Percentiles rank a stretch among this genome's conserved stretches.
Conservation (phyloP, 2,888 invertebrate genomes). For the Dryobotodes eremita region DNA sequence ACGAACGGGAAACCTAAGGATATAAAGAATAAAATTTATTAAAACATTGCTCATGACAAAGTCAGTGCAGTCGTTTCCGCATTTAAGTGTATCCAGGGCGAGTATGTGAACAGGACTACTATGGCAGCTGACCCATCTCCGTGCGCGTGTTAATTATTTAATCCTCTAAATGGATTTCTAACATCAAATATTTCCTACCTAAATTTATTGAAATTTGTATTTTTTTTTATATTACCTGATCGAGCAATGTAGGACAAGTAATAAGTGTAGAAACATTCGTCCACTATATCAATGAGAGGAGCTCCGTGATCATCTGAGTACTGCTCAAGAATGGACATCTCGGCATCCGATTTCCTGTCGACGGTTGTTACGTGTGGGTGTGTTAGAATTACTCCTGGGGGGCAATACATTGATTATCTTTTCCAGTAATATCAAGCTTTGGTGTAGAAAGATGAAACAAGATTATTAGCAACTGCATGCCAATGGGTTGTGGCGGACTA, state of each 20-base stretch:
- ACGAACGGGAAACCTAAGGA: slow-evolving; percentile 74
- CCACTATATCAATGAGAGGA: slow-evolving; percentile 72
- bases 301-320: slow-evolving; percentile 66
- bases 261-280: slow-evolving; percentile 73
- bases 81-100: too few species aligned
- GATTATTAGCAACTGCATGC: neutral
- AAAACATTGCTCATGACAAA: too few species aligned
- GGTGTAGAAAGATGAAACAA: neutral
- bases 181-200: too few species aligned
- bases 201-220: too few species aligned
- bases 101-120: too few species aligned
- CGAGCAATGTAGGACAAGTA: slow-evolving; percentile 75
- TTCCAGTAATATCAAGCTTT: neutral
- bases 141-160: too few species aligned
- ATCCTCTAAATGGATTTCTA: too few species aligned
- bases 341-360: slow-evolving; percentile 71
- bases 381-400: slow-evolving; percentile 64
- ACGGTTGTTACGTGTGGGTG: slow-evolving; percentile 65
- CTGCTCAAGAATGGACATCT: slow-evolving; percentile 67
- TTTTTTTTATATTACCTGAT: slow-evolving; percentile 68
- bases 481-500: neutral
- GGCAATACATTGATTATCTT: neutral
- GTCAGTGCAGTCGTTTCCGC: too few species aligned
- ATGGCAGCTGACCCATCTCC: too few species aligned
- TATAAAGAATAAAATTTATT: too few species aligned